Evolutionary conservation across 2,797 vertebrate species (phyloP), one percentile per base, ranked within the genome.

Genomic region (Muraenolepis orangiensis): DNA sequence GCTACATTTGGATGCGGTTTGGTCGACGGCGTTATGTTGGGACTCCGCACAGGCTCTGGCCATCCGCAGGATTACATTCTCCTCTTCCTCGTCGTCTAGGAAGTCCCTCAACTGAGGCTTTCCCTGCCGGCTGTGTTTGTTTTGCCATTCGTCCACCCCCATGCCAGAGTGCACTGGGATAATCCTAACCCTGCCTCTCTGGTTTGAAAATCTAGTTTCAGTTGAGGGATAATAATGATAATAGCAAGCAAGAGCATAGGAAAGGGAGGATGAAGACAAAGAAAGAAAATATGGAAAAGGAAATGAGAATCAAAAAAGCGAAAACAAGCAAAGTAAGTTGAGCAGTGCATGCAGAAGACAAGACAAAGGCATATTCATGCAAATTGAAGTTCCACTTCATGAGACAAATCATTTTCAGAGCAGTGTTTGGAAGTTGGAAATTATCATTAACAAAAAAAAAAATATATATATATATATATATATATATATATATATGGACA

Each of bases 181-280:
- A 84, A 96, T 97, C 86, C 93, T 95, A 90, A 97, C 93, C 89
- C 91, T 95, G 82, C 92, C 93, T 82, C 89, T 94, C n/a, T 91
- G 88, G 77, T 93, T 93, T 81, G 90, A 75, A 71, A 82, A 87
- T 91, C 96, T 99, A 89, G 78, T 76, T 71, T 23, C 74, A 72
- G 73, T 78, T 61, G 73, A 83, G 34, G 8, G 74, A 81, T 18
- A 78, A 86, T 79, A 71, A 69, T 57, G 67, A 74, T 31, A 30
- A 67, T 18, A 13, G 28, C 13, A 67, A 85, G 79, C 80, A 70
- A 83, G 78, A 73, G 79, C 75, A 84, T 78, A 76, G 86, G 87
- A 89, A 83, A 74, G 71, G 79, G 85, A 34, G 76, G 36, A 82
- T 68, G 82, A 80, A 88, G 66, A 87, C 76, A 90, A 80, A 82